phyloP scores from a whole-genome alignment of 2,888 invertebrate genomes.

The Hanleya hanleyi region DNA sequence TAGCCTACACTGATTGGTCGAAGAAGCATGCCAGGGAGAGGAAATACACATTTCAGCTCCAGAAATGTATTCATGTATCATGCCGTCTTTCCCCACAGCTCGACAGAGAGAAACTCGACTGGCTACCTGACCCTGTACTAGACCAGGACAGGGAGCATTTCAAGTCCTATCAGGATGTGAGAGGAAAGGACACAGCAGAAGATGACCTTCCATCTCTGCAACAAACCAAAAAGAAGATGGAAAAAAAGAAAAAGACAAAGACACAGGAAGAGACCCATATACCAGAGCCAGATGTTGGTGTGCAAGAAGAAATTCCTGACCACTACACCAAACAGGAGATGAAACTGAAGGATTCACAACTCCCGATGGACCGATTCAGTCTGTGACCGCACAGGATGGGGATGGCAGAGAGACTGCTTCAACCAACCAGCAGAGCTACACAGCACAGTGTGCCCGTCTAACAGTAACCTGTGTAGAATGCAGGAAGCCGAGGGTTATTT shows the following conservation, averaged over 20 bases:
- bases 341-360: no score
- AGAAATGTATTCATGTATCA: slow-evolving; percentile 14
- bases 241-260: background rate
- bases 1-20: slow-evolving; percentile 13
- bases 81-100: slow-evolving; percentile 19
- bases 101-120: slow-evolving; percentile 8
- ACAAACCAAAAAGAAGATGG: no score
- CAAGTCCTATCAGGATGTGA: slow-evolving; percentile 12
- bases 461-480: background rate
- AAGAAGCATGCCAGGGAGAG: slow-evolving; percentile 8
- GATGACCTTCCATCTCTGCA: slow-evolving; percentile 21
- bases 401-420: no score
- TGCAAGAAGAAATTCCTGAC: no score
- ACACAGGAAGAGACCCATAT: background rate
- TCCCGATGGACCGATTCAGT: no score
- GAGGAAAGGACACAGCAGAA: slow-evolving; percentile 20
- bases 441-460: no score
- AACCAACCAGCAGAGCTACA: no score
- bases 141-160: slow-evolving; percentile 21
- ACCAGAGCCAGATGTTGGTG: background rate
- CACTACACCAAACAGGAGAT: no score
- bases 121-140: slow-evolving; percentile 32
- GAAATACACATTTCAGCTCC: slow-evolving; percentile 15
- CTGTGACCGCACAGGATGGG: no score
- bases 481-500: background rate